Percentiles rank a stretch among this genome's conserved stretches.
Conservation (phyloP, 2,113 vertebrate genomes). For the Pseudolaguvia tuberculata region DNA sequence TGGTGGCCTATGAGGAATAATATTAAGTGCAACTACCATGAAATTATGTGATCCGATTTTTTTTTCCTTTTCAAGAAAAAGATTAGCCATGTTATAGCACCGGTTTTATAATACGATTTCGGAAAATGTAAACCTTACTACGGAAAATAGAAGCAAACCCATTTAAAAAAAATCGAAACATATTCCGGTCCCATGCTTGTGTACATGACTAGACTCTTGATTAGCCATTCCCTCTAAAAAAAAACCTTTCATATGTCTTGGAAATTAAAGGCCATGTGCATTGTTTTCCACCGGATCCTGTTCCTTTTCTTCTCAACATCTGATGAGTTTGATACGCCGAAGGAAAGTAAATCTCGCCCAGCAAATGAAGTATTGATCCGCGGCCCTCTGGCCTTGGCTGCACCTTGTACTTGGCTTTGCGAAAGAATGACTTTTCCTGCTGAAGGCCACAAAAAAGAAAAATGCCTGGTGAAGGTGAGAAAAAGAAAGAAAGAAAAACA, state of each 20-base stretch:
- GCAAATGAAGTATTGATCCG: slow-evolving; percentile 55
- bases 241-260: slow-evolving; percentile 26
- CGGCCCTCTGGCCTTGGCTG: slow-evolving; percentile 47
- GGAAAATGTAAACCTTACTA: neutral
- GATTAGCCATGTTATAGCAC: no score
- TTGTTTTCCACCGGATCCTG: slow-evolving; percentile 34
- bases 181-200: slow-evolving; percentile 20
- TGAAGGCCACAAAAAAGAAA: slow-evolving; percentile 70
- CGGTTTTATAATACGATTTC: no score
- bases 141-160: neutral
- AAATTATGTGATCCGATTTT: no score
- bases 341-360: slow-evolving; percentile 45
- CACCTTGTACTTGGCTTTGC: slow-evolving; percentile 62
- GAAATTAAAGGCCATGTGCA: slow-evolving; percentile 39
- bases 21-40: no score
- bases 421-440: slow-evolving; percentile 99
- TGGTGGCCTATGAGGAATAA: no score
- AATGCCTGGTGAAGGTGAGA: slow-evolving; percentile 12
- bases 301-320: slow-evolving; percentile 41
- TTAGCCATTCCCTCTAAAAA: slow-evolving; percentile 20
- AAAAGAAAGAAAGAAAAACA: neutral
- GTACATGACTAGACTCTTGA: slow-evolving; percentile 29
- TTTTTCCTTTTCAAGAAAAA: no score
- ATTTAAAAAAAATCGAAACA: neutral
- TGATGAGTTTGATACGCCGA: slow-evolving; percentile 44